Base-by-base conservation (phyloP, 2,888 invertebrate species). In the Ichneumoninae sp. region DNA sequence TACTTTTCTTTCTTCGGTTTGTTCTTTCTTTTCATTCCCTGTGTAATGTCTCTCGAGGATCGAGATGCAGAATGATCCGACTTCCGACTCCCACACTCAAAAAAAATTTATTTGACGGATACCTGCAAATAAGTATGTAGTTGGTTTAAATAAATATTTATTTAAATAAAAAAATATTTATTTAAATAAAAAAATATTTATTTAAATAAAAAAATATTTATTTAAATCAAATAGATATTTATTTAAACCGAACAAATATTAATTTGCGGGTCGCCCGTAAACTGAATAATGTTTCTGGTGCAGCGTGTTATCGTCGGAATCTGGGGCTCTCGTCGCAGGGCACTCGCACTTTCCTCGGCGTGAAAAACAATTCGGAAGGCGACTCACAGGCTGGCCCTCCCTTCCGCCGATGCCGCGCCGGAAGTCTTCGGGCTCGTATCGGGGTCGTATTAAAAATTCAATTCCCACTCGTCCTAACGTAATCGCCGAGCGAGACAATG, bases 311-410 rank as follows among this genome's bases (percentile, higher is more conserved):
- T 8, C 30, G 1, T 30, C 10, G 13, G 19, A 7, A 60, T 60
- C 57, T 60, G 13, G 26, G 30, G 2, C 8, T 19, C 7, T 1
- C 52, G 52, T n/a, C 10, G n/a, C 54, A 30, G 47, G 26, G 26
- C 75, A 81, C 80, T 81, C 77, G 74, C 84, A 81, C 80, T 84
- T 81, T 81, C 84, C 72, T 81, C 74, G 33, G 22, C 44, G 57
- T 74, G 74, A 70, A 84, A 81, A 83, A 80, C 72, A 62, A 77
- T 80, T 84, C 70, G 76, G 54, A 81, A 68, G 77, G 69, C 62
- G 57, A 57, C 60, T 4, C 8, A 1, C 13, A 3, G 44, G 16
- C 44, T 16, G 44, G 16, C 10, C 44, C 16, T 30, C 16, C 70
- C 44, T 44, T 74, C 62, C 22, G 68, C 65, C 47, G 26, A 54